Conservation (phyloP, 2,797 vertebrate species). For the Eremophila alpestris region DNA sequence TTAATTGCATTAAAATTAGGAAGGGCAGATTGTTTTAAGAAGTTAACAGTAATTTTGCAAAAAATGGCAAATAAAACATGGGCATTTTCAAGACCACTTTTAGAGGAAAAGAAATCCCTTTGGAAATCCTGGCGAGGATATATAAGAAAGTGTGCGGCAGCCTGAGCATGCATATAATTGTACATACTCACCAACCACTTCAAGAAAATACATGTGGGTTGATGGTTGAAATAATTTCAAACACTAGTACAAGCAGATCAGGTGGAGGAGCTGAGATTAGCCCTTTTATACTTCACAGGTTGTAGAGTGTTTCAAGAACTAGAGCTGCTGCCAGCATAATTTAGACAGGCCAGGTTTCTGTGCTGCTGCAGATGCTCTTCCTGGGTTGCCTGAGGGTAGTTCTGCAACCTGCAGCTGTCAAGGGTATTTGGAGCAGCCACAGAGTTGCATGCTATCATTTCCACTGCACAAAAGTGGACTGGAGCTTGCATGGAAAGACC, state of each 20-base stretch:
- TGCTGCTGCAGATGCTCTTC: neutral
- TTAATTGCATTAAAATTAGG: neutral
- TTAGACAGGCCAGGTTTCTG: neutral
- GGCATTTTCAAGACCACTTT: neutral
- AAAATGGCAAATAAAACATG: neutral
- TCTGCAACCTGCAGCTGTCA: neutral
- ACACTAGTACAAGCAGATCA: neutral
- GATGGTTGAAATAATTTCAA: neutral
- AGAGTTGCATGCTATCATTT: neutral
- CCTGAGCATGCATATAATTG: neutral
- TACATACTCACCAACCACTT: neutral
- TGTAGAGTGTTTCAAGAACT: neutral
- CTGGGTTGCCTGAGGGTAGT: neutral
- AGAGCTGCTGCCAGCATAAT: neutral
- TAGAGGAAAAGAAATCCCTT: neutral
- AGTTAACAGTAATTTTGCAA: neutral
- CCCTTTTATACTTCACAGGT: neutral
- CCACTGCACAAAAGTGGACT: neutral
- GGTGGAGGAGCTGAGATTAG: neutral
- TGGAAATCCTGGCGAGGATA: neutral
- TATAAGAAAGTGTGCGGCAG: accelerated
- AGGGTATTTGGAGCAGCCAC: neutral
- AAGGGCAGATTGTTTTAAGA: neutral
- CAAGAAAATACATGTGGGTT: neutral
- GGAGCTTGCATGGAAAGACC: neutral